Base-by-base conservation (phyloP, 2,888 invertebrate genomes). In the Argynnis bischoffii region DNA sequence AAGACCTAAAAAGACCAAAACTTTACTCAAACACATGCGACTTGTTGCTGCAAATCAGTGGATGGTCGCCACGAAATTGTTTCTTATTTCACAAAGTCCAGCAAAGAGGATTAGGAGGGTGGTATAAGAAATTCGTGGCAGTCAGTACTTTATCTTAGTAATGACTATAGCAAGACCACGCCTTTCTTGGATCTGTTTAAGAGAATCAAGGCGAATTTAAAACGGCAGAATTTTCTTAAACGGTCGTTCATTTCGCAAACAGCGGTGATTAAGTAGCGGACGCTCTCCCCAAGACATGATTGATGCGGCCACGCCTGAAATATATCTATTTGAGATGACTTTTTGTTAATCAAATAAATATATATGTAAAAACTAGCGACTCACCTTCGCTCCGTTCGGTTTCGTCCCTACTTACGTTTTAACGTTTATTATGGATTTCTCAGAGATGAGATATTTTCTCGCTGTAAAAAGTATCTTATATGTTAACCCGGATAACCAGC, bases 91-190 rank as follows among this genome's bases (percentile, higher is more conserved):
- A 54, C n/a, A 56, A 47, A 60, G 63, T 59, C 61, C 68, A 64
- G 63, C 66, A 55, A 63, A 69, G 64, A 64, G 64, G 64, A 69
- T 69, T 69, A 63, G 56, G 53, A 31, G 55, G 65, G 55, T 60
- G 56, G 41, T 56, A 48, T 54, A 70, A 70, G 65, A 65, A 70
- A 64, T 67, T 56, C 67, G 16, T 64, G 64, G 71, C 69, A 59
- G 66, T 57, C 50, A 79, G 85, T 87, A 86, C 90, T 90, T 89
- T 87, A 88, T 91, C 90, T 89, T 82, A 77, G 85, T 88, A 89
- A 90, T 87, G 86, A 82, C 84, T 77, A 79, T 80, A 81, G 80
- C 78, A 74, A 72, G 78, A 76, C 82, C 79, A 83, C 90, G 89
- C 90, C 91, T 84, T 85, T 90, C 89, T 87, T 86, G 83, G 88